Evolutionary conservation across 2,113 vertebrate genomes (phyloP), one percentile per base, ranked within the genome.

Genomic region (Tetraodon nigroviridis): DNA sequence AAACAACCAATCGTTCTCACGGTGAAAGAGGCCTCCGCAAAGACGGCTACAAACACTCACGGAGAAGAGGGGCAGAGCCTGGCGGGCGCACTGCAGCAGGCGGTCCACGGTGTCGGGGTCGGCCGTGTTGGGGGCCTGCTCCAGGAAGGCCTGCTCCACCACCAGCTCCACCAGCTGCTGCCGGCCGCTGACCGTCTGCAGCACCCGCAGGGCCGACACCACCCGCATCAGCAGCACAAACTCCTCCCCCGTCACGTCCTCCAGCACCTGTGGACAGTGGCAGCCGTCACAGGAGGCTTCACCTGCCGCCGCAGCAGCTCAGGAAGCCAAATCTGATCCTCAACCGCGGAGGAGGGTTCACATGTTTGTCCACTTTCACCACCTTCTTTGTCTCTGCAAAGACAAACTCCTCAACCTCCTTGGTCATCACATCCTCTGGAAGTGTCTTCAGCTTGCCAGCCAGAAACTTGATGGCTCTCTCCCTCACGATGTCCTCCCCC

Each of bases 221-320:
- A 99, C 90, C 37, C 97, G 96, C 95, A 99, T 98, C 81, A 99
- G 91, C n/a, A 98, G 89, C 45, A 98, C 95, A 90, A 99, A 98
- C 84, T 99, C 96, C 74, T 98, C 96, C 12, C 97, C 97, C 0
- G 95, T 98, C 73, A 99, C 97, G 32, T 99, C 96, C 85, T 98
- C 95, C 76, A 99, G 79, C n/a, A 99, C 97, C 97, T 99, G 56
- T 61, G n/a, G 15, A 16, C 44, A 46, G 15, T 17, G 16, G 6
- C 15, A 7, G 15, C 32, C 32, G 10, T 37, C 32, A 37, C 44
- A 16, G 12, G 32, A 12, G 2, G 7, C 6, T 2, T 12, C 32
- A 37, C 3, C 32, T 37, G 32, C 32, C 44, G 8, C n/a, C 4
- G 41, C 41, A 3, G 41, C 3, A 16, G 41, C 15, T 44, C 41